Base-by-base conservation (phyloP, 2,113 vertebrate genomes). In the Eira barbara region DNA sequence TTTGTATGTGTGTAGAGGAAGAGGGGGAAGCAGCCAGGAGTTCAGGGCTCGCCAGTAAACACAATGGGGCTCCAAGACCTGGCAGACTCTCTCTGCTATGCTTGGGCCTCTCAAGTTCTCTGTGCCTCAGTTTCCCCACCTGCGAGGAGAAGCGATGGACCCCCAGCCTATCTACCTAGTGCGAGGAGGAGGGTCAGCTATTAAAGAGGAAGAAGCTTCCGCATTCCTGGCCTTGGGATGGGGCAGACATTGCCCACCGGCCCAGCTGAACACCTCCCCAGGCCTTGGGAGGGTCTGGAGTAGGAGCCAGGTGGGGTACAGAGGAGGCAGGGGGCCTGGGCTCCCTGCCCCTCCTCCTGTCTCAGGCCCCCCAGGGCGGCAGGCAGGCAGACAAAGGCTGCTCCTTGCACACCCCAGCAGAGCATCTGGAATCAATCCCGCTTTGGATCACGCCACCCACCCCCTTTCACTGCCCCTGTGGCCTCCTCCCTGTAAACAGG, bases 351-450 rank as follows among this genome's bases (percentile, higher is more conserved):
- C 39, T 47, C 59, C 47, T 95, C 69, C 55, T n/a, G 29, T 86
- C 67, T 79, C 15, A 0, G 85, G 88, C 69, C 63, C 47, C 65
- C 3, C 15, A 59, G 47, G 73, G 57, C 57, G 2, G 73, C 34
- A 0, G 36, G n/a, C 87, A 84, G 76, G 69, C 94, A 96, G 86
- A 97, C 97, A 97, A 96, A 97, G 95, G 20, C 98, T 42, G 89
- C 52, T 94, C 94, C 89, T 82, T 27, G 27, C n/a, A 65, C 6
- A 3, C 78, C 94, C 29, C 67, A 73, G 67, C 47, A 76, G 42
- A 90, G 85, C 96, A 98, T 98, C 95, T 98, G 97, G 97, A 97
- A 98, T 94, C 96, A 92, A 97, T 98, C 94, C 49, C 3, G n/a
- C 91, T 76, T 34, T 5, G 34, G 25, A 85, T 42, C 29, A 49